Percentiles rank a stretch among this genome's conserved stretches.
Evolutionary conservation across 2,888 invertebrate species (phyloP).

Genomic region (Sepiola atlantica): DNA sequence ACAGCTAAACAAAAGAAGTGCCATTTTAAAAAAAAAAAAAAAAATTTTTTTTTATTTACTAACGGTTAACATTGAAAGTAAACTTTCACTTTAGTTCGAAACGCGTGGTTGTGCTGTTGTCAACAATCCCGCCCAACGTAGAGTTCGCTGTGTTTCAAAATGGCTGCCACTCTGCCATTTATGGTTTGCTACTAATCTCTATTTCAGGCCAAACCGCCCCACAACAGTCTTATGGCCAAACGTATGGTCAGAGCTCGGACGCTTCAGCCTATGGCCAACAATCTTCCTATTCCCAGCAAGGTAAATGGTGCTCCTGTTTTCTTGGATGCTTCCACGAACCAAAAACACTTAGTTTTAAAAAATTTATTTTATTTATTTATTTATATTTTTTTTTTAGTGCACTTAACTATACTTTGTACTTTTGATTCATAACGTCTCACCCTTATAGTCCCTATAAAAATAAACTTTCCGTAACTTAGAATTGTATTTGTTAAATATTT

Average conservation of each 20-base stretch:
- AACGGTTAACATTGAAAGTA: not conserved
- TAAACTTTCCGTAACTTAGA: too few species aligned
- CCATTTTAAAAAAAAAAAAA: too few species aligned
- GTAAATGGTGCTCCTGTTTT: conserved; percentile 34
- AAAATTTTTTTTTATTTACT: not conserved
- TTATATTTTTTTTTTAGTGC: not conserved
- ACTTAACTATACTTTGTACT: conserved; percentile 15
- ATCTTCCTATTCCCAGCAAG: conserved; percentile 47
- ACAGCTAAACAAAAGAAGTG: too few species aligned
- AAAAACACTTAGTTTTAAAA: not conserved
- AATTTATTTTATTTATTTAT: not conserved
- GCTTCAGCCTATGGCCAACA: conserved; percentile 43
- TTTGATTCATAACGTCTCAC: not conserved
- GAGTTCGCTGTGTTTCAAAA: not conserved
- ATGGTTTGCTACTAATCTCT: conserved; percentile 44
- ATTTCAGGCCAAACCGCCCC: conserved; percentile 43
- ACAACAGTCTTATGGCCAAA: conserved; percentile 46
- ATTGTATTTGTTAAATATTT: too few species aligned
- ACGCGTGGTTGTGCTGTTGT: not conserved
- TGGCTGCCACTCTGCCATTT: not conserved
- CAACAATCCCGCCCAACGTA: not conserved
- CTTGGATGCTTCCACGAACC: conserved; percentile 16
- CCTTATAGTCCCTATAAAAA: not conserved
- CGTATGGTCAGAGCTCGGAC: conserved; percentile 47
- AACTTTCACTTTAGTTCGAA: not conserved